A percentile compares a stretch with the other conserved stretches of the same genome.
These are phyloP conservation scores for Eclectus roratus DNA, from an alignment of 2,113 vertebrate species.

Conservation along the genomic window DNA sequence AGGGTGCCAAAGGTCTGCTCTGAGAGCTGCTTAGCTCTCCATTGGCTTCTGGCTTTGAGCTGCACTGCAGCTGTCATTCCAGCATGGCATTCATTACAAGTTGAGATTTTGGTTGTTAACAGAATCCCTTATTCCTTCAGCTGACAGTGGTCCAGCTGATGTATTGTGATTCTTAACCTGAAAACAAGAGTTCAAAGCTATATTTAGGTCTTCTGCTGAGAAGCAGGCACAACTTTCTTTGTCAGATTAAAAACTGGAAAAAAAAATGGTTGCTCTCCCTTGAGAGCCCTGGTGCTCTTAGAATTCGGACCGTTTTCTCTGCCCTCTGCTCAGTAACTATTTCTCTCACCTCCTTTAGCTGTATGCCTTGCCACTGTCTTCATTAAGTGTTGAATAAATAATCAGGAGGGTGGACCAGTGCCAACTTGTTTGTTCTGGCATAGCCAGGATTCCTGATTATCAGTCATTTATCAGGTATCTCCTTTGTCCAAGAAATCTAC, in stretches of 20 bases:
- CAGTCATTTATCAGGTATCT: background rate
- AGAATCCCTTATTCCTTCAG: background rate
- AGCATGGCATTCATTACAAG: fast-evolving
- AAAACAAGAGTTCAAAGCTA: background rate
- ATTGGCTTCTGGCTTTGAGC: background rate
- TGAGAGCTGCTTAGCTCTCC: background rate
- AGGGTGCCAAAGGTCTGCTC: background rate
- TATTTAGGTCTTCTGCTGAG: background rate
- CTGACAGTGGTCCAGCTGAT: background rate
- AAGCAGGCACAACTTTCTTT: background rate
- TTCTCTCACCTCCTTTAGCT: background rate
- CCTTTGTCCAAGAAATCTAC: background rate
- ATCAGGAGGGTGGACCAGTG: background rate
- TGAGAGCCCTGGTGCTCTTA: background rate
- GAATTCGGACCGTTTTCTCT: background rate
- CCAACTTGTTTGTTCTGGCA: background rate
- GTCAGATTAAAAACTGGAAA: background rate
- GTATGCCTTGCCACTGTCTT: background rate
- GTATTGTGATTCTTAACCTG: background rate
- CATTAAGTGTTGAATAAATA: background rate
- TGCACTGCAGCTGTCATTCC: background rate
- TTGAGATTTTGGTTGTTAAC: background rate
- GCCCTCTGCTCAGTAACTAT: background rate
- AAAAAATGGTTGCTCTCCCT: background rate
- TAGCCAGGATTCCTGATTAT: background rate